A percentile compares a stretch with the other conserved stretches of the same genome.
phyloP scores from a whole-genome alignment of 2,888 invertebrate species.

The Papilio demoleus region DNA sequence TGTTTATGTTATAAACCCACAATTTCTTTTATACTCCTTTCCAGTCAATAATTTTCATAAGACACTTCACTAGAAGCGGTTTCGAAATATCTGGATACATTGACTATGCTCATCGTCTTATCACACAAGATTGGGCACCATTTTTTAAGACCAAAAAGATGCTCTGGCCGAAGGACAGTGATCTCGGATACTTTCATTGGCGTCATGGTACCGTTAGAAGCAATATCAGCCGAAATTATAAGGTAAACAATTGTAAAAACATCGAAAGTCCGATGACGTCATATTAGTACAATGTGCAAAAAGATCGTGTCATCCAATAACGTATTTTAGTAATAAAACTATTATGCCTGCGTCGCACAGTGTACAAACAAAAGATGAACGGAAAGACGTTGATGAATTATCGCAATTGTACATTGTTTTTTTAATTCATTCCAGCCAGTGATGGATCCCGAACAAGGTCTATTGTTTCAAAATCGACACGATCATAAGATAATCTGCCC shows the following conservation, averaged over 20 bases:
- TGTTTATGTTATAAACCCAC: neutral
- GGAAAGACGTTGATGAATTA: neutral
- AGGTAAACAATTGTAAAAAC: slow-evolving; percentile 67
- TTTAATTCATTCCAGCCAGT: slow-evolving; percentile 73
- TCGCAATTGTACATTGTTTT: neutral
- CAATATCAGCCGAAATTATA: slow-evolving; percentile 90
- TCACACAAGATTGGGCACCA: slow-evolving; percentile 89
- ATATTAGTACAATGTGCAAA: slow-evolving; percentile 1
- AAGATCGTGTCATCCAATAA: neutral
- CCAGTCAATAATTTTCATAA: slow-evolving; percentile 91
- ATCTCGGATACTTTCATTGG: slow-evolving; percentile 92
- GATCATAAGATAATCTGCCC: slow-evolving; percentile 91
- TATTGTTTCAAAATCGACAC: slow-evolving; percentile 91
- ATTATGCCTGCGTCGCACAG: neutral
- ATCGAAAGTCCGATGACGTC: neutral
- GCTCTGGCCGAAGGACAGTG: slow-evolving; percentile 86
- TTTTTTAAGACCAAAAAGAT: slow-evolving; percentile 87
- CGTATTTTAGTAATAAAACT: neutral
- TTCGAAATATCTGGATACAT: slow-evolving; percentile 94
- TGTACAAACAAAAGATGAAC: slow-evolving; percentile 5
- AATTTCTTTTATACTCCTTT: slow-evolving; percentile 34
- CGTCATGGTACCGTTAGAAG: slow-evolving; percentile 86
- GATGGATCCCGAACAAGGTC: slow-evolving; percentile 88
- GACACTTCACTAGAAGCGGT: slow-evolving; percentile 86
- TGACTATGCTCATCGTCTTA: slow-evolving; percentile 89